Conservation (phyloP, 2,113 vertebrate genomes). For the Climacteris rufus region DNA sequence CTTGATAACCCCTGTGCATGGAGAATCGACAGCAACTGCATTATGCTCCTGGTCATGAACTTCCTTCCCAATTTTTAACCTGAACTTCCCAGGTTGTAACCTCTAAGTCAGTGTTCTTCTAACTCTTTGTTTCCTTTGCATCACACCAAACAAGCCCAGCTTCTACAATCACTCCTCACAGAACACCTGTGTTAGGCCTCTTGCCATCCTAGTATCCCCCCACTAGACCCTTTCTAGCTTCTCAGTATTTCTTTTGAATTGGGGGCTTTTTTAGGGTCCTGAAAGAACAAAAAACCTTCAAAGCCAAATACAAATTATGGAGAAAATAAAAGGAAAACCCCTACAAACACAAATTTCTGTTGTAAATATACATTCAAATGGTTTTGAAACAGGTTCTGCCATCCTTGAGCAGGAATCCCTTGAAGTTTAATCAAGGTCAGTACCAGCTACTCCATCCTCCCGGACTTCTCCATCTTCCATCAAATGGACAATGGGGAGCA, state of each 20-base stretch:
- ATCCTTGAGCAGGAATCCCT: not conserved
- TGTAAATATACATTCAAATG: not conserved
- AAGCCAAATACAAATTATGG: not conserved
- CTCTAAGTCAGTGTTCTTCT: not conserved
- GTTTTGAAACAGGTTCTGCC: not conserved
- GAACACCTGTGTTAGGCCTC: not conserved
- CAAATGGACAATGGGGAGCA: constrained; percentile 94
- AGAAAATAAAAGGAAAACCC: not conserved
- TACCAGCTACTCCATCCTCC: constrained; percentile 96
- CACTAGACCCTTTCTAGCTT: not conserved
- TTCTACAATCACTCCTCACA: not conserved
- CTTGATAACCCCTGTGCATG: not conserved
- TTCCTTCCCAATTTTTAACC: not conserved
- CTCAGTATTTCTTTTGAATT: not conserved
- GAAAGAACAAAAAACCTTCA: not conserved
- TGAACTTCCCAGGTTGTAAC: not conserved
- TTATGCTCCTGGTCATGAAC: not conserved
- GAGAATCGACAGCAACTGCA: not conserved
- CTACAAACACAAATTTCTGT: not conserved
- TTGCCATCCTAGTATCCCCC: not conserved
- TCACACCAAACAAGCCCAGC: not conserved
- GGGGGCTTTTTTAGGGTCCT: not conserved
- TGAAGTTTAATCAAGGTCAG: not conserved
- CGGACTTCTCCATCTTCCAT: constrained; percentile 98
- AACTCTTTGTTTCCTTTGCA: not conserved